Evolutionary conservation across 2,113 vertebrate species (phyloP), one percentile per base, ranked within the genome.

Genomic region (Dasyornis broadbenti): DNA sequence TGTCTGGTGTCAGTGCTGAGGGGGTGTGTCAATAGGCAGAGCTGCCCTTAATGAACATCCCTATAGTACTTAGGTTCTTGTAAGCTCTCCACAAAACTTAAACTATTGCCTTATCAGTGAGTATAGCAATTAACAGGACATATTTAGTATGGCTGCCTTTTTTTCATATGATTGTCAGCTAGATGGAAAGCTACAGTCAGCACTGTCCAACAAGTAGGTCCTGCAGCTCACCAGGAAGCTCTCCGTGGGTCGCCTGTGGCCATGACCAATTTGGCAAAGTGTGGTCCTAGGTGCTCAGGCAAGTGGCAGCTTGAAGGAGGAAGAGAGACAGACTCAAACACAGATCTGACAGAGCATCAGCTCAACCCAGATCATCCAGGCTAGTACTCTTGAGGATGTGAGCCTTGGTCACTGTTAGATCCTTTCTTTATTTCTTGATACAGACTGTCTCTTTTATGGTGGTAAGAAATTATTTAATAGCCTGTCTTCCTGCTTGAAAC

Each of bases 81-180:
- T 33, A 63, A 76, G 16, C 0, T 31, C 11, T 42, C 27, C 7
- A 70, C 28, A 59, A 54, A 72, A 92, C 37, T 37, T 5, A 66
- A 72, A 44, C 4, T 9, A 2, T 40, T 83, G 24, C 17, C 33
- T 52, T 53, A 44, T 18, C 15, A 49, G 9, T 37, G 49, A 52
- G 15, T 30, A 22, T 3, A 44, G 17, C 4, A 71, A 37, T 71
- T 78, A 70, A 50, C 10, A 21, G 7, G 71, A 6, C n/a, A 60
- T 21, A 44, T 42, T 78, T 64, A 60, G 8, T 49, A 24, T 8
- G 78, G 14, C 7, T 86, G 37, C 4, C 33, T 82, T 86, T 86
- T 68, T 7, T 44, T 18, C 15, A 17, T 37, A 13, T 0, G 1
- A n/a, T 7, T 1, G 0, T 13, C 39, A 45, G 13, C 40, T 65